Base-by-base conservation (phyloP, 2,797 vertebrate genomes). In the Odontamblyopus rebecca region DNA sequence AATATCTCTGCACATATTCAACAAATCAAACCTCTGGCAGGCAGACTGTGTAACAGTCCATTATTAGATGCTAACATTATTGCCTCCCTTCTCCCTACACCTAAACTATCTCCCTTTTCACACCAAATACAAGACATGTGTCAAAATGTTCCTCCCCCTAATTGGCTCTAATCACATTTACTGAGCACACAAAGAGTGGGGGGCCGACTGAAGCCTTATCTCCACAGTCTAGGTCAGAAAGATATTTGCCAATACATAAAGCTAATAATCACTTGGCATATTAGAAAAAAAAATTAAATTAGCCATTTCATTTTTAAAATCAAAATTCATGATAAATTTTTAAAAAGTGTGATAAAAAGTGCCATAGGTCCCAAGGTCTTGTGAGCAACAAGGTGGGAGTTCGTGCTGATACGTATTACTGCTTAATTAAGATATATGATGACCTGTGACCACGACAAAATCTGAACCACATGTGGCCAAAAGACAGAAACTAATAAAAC, bases 161-260 rank as follows among this genome's bases (percentile, higher is more conserved):
- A 86, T 82, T 85, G 82, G 86, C 69, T 74, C 76, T 92, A 92
- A 93, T 93, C 86, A 80, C 89, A 92, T 93, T 90, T 90, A 66
- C 82, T 85, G 84, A 89, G 73, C 87, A 89, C 85, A 89, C 91
- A 92, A 70, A 80, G 67, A 87, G 80, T 88, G 80, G 82, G 84
- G 82, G 79, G 83, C 85, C 82, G 56, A 76, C 67, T 6, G 48
- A 66, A 66, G 71, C 70, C 76, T 27, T 82, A 78, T 85, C 88
- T 89, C 85, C 61, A 30, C 79, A 75, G 79, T 86, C 87, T 86
- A 84, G 91, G 68, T 89, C 92, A 3, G 15, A 56, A 30, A 69
- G 19, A 6, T 38, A 69, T 73, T 77, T 70, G 57, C 30, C 70
- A 79, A 71, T 74, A 54, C 67, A 77, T 70, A 59, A 48, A 19